These are phyloP conservation scores for Saxicola maurus DNA, from an alignment of 2,797 vertebrate species.

Conservation along the genomic window DNA sequence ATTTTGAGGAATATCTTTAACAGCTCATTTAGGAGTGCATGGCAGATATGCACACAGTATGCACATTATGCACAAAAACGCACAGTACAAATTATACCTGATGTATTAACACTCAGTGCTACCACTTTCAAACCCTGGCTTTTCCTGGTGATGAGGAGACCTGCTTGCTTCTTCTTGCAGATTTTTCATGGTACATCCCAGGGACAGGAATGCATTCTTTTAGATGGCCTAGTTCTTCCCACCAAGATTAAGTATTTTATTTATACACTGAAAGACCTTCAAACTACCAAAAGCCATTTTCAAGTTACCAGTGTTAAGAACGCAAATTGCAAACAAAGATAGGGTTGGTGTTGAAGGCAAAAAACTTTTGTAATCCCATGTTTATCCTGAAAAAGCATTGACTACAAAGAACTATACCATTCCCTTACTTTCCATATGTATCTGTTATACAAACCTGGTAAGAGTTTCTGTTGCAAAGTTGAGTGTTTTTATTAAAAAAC, in stretches of 20 bases:
- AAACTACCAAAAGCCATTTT: neutral
- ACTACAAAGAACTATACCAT: neutral
- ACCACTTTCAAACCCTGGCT: neutral
- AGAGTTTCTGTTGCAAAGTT: neutral
- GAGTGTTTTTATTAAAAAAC: neutral
- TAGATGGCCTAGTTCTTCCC: neutral
- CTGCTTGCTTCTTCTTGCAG: neutral
- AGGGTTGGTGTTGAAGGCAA: neutral
- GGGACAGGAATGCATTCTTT: neutral
- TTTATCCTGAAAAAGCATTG: neutral
- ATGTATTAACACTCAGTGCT: neutral
- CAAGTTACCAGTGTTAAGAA: neutral
- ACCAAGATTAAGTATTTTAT: neutral
- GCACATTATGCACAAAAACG: neutral
- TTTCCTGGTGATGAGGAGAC: neutral
- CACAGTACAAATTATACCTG: neutral
- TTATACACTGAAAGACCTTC: neutral
- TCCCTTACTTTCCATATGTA: neutral
- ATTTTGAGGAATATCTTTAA: neutral
- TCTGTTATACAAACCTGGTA: neutral
- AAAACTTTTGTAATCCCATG: neutral
- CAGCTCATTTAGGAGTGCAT: neutral
- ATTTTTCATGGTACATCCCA: neutral
- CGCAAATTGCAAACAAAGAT: neutral
- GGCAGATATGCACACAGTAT: neutral